Evolutionary conservation across 37 sponge, comb jelly and placozoan genomes (phyloP), one percentile per base, ranked within the genome.

Genomic region (Diacarnus erythraeanus): DNA sequence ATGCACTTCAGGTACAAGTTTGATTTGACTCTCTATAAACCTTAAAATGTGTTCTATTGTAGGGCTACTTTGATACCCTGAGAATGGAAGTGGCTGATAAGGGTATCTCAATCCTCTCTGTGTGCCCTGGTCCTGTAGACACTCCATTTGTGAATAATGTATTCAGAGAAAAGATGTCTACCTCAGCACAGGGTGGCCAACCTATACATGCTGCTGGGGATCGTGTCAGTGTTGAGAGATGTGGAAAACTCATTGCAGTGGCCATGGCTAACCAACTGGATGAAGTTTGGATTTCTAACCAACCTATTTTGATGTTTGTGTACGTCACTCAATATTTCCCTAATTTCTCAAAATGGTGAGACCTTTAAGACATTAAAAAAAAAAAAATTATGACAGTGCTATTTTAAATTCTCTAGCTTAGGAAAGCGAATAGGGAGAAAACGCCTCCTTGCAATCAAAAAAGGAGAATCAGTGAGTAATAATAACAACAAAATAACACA

Each of bases 101-200:
- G 2, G 89, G 89, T 0, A 67, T 97, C 2, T 60, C 58, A 6
- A 74, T 94, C 9, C 78, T 79, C 26, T 78, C 47, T 61, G 91
- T 94, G 37, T 97, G 97, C 60, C 97, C 97, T 22, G 97, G 97
- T 9, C 90, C 95, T 20, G 95, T 94, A 36, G 84, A 79, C 42
- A 84, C 88, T 56, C 79, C 72, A 21, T 41, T 44, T 66, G 18
- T 71, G 9, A 82, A 61, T 0, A 51, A 43, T 15, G 26, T 71
- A 30, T 77, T 88, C 35, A 76, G 71, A 77, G 71, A 71, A 43
- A 51, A 58, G 60, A 40, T 71, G 43, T n/a, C n/a, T n/a, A 63
- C 26, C 17, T 71, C 71, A 34, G 35, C 5, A 2, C 12, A 30
- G 29, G 2, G 3, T 31, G 66, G 51, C 72, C 26, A 33, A 57